Evolutionary conservation across 2,888 invertebrate species (phyloP), one percentile per base, ranked within the genome.

Genomic region (Margaritifera margaritifera): DNA sequence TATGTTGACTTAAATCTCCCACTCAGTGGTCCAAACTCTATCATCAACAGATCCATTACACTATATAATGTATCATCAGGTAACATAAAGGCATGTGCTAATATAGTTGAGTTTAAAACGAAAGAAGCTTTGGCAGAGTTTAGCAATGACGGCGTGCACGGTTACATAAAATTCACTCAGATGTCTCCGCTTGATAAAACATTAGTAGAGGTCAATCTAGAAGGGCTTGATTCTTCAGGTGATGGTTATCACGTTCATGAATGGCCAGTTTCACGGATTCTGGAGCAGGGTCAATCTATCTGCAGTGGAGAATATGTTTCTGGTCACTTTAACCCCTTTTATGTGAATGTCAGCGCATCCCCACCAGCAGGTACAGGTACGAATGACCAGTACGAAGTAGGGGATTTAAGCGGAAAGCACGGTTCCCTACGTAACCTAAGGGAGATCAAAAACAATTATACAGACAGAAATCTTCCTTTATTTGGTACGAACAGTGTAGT

Each of bases 301-400:
- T 87, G 87, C 71, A 91, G 93, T 55, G 93, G 93, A 0, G 94
- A 94, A 0, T 69, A 76, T 56, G 85, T 88, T 0, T 95, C 94
- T 15, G 92, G 91, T 2, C 90, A 95, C 56, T 96, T 93, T 86
- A 96, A 97, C 90, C 97, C 97, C 0, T 92, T 90, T 71, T 83
- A 85, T 64, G 89, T 90, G 19, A 81, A 86, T 65, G 84, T 80
- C 15, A 93, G 94, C 25, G 86, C 81, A 60, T 85, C 87, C 4
- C 84, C 86, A 0, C 15, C 70, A 0, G 64, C 82, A 2, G 89
- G 85, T 4, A 92, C 93, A 81, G 95, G 95, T 53, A 95, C 95
- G 0, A 95, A 95, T 88, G 96, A 98, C 89, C 95, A 95, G 88
- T 98, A 97, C 85, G 94, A 96, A 1, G 91, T 96, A 4, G 98